Evolutionary conservation across 2,888 invertebrate genomes (phyloP).

Genomic region (Heliothis peltigera): DNA sequence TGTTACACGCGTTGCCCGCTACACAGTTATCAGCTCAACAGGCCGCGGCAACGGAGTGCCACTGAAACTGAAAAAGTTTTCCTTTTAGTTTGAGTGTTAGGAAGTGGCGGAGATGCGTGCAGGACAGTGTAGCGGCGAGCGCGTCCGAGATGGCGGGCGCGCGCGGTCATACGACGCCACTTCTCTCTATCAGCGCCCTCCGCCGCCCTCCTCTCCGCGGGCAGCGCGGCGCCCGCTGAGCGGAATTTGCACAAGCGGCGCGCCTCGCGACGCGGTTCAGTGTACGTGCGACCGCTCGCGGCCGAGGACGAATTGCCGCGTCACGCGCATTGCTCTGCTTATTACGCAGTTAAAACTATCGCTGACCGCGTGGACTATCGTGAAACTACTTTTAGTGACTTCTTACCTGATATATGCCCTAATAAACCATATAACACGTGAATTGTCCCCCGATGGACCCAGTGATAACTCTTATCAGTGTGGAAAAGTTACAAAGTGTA

Average conservation of each 20-base stretch:
- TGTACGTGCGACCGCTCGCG: slow-evolving; percentile 87
- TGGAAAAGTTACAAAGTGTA: slow-evolving; percentile 84
- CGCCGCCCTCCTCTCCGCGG: slow-evolving; percentile 72
- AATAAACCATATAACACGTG: slow-evolving; percentile 54
- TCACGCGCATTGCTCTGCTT: slow-evolving; percentile 78
- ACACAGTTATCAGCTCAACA: slow-evolving; percentile 4
- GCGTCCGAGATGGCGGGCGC: slow-evolving; percentile 72
- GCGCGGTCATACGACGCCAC: slow-evolving; percentile 81
- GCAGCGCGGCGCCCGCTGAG: slow-evolving; percentile 74
- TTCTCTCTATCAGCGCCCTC: slow-evolving; percentile 81
- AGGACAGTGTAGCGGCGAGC: slow-evolving; percentile 63
- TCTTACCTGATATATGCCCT: slow-evolving; percentile 52
- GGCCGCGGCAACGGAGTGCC: background rate
- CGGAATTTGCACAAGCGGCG: slow-evolving; percentile 85
- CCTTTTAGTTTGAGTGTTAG: slow-evolving; percentile 22
- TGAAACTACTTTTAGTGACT: slow-evolving; percentile 67
- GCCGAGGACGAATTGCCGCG: slow-evolving; percentile 80
- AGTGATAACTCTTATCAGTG: slow-evolving; percentile 86
- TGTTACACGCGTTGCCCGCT: slow-evolving; percentile 30
- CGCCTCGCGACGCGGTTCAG: slow-evolving; percentile 82
- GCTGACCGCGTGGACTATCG: slow-evolving; percentile 85
- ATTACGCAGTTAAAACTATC: slow-evolving; percentile 87
- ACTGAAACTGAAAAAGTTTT: slow-evolving; percentile 33
- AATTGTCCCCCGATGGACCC: slow-evolving; percentile 58
- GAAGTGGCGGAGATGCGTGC: slow-evolving; percentile 37